Evolutionary conservation across 2,888 invertebrate species (phyloP).

Genomic region (Acrobasis consociella): DNA sequence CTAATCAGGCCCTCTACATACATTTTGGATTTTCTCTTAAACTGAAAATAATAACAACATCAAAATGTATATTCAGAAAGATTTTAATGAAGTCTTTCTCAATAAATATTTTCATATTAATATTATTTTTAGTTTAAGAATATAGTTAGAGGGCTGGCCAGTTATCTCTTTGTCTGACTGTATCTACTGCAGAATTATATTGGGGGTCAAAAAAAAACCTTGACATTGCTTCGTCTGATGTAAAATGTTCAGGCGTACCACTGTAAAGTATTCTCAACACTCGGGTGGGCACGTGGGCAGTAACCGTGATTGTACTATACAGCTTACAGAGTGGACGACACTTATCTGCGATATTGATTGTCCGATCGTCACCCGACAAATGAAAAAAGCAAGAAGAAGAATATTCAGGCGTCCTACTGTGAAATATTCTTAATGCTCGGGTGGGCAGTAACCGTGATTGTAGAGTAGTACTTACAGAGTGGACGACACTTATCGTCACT

Average conservation of each 20-base stretch:
- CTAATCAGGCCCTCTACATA: no score
- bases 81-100: no score
- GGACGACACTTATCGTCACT: constrained; percentile 13
- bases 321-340: constrained; percentile 22
- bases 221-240: no score
- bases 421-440: background rate
- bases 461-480: constrained; percentile 24
- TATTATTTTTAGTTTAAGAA: no score
- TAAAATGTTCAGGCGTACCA: background rate
- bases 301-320: constrained; percentile 29
- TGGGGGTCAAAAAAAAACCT: no score
- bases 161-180: no score
- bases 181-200: no score
- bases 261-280: background rate
- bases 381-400: constrained; percentile 1
- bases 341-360: constrained; percentile 23
- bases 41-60: no score
- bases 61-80: no score
- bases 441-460: constrained; percentile 28
- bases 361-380: constrained; percentile 24
- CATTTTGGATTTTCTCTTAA: no score
- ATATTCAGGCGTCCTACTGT: background rate
- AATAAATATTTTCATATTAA: no score
- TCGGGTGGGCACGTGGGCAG: constrained; percentile 23
- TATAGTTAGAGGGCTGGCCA: no score